Base-by-base conservation (phyloP, 2,797 vertebrate species). In the Hippocampus kuda region DNA sequence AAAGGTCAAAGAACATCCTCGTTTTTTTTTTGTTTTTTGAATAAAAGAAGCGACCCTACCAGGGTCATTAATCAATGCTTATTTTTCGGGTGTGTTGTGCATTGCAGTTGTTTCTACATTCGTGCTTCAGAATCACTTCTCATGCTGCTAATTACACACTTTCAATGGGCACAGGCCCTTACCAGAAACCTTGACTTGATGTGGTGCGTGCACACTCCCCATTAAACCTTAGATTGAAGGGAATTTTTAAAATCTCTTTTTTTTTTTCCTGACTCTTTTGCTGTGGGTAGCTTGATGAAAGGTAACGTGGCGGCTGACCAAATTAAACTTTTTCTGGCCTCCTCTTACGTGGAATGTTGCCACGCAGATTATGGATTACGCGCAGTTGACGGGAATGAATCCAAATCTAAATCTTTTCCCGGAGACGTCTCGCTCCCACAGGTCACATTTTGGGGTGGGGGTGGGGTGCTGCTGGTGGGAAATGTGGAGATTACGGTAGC, bases 401-500 rank as follows among this genome's bases (percentile, higher is more conserved):
- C 59, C 59, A 66, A 66, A 53, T 66, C 6, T n/a, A 57, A 4
- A 12, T 67, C 26, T 69, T 65, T 75, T 61, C 44, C 56, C 26
- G n/a, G 26, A 60, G 10, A 66, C n/a, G 46, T 48, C 24, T 48
- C 9, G 42, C 42, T 65, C 6, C 24, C n/a, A 65, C 13, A 48
- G 24, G 10, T 26, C 1, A 26, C 7, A 11, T 48, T 48, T 48
- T 48, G 15, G 44, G 26, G 13, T 48, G 74, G 61, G 48, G n/a
- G 42, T n/a, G 4, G 68, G 51, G 54, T 34, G 44, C 66, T 67
- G 54, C 71, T 64, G 38, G 61, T 41, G 15, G 68, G 69, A 78
- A 72, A 57, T 71, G 30, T 66, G 34, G 65, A 62, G 66, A 77
- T 79, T 72, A 78, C 16, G 56, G 62, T 30, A 70, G 70, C 49